These are phyloP conservation scores for Eurytoma californica DNA, from an alignment of 2,888 invertebrate genomes.

Conservation along the genomic window DNA sequence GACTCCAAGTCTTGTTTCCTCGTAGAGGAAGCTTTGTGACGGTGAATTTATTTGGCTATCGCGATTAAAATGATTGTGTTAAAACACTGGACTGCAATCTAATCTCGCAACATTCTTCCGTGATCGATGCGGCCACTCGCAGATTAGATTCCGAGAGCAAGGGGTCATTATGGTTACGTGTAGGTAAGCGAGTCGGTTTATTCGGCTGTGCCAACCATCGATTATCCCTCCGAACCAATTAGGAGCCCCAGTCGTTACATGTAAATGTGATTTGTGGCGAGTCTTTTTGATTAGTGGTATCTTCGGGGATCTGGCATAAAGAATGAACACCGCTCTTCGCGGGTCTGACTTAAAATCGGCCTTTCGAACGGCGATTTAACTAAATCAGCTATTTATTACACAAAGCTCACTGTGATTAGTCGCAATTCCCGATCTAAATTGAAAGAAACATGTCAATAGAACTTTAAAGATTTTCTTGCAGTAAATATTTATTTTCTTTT, in stretches of 20 bases:
- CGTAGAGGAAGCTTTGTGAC: no score
- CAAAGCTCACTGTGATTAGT: background rate
- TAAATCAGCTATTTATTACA: constrained; percentile 18
- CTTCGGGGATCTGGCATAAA: constrained; percentile 18
- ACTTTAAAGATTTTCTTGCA: no score
- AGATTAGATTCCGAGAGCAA: constrained; percentile 61
- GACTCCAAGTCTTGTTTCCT: background rate
- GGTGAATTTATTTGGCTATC: constrained; percentile 10
- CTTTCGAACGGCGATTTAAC: constrained; percentile 6
- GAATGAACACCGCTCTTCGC: background rate
- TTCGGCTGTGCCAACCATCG: constrained; percentile 63
- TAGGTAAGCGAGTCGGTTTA: constrained; percentile 64
- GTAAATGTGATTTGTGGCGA: constrained; percentile 61
- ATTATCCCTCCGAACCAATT: constrained; percentile 62
- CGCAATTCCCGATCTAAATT: background rate
- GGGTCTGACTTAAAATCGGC: background rate
- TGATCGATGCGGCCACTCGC: constrained; percentile 59
- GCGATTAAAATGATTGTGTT: constrained; percentile 5
- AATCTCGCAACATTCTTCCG: constrained; percentile 61
- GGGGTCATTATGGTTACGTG: constrained; percentile 64
- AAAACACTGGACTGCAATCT: constrained; percentile 9
- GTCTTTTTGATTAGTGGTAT: constrained; percentile 30
- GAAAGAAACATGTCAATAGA: no score
- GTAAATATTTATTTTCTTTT: no score
- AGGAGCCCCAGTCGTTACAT: constrained; percentile 60